Evolutionary conservation across 2,888 invertebrate species (phyloP), one percentile per base, ranked within the genome.

Genomic region (Platerodrilus igneus): DNA sequence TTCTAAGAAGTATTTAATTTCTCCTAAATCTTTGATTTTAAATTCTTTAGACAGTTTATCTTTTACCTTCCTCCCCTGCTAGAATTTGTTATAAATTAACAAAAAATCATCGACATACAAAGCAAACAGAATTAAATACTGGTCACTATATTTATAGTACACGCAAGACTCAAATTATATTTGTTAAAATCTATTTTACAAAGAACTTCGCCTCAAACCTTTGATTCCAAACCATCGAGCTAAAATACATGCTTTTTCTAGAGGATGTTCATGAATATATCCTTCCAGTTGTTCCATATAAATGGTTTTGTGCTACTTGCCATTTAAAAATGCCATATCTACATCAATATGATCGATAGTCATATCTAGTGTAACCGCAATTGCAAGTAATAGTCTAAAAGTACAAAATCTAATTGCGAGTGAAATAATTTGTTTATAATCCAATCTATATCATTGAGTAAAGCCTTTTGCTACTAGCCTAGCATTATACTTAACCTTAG

Each of bases 21-120:
- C n/a, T n/a, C 25, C 25, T 3, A 25, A 10, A 8, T 25, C 25
- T 10, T 25, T 25, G 14, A 25, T 25, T 15, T 29, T 29, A 7
- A 29, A 29, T 13, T 29, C 3, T 14, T 29, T n/a, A 6, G n/a
- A n/a, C n/a, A 17, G 7, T 8, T 8, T 14, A 8, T 29, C 16
- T 14, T 15, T 29, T 16, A 8, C 10, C 3, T 4, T 29, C 6
- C 16, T 18, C 11, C 18, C n/a, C n/a, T n/a, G n/a, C n/a, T n/a
- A n/a, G n/a, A n/a, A 17, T 16, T 29, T 18, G 10, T 30, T 30
- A 7, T 6, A 11, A 10, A 30, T n/a, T 19, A 30, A 5, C n/a
- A 30, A 10, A 19, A 30, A 30, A 19, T 30, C 30, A 9, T 30
- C 19, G 8, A 30, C 30, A 18, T 13, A 30, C 30, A 30, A 7